Base-by-base conservation (phyloP, 1,140 invertebrate genomes). In the Dinoponera quadriceps region DNA sequence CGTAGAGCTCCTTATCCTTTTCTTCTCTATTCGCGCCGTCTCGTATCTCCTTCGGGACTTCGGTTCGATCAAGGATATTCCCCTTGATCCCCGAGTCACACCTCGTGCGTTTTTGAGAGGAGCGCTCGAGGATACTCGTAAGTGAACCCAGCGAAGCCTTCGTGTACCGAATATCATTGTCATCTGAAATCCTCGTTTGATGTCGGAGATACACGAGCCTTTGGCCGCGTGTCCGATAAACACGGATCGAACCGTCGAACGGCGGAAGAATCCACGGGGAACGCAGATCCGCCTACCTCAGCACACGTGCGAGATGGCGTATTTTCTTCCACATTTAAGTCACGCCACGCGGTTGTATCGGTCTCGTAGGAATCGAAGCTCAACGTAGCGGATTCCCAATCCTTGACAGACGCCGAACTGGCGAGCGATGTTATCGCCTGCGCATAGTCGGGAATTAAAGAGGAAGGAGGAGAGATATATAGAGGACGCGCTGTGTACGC, bases 311-410 rank as follows among this genome's bases (percentile, higher is more conserved):
- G 63, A 78, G 75, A 82, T n/a, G 9, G 55, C 48, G 55, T 74
- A 82, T 82, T 82, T 74, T 71, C 51, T 69, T 77, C 16, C 22
- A 74, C 68, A 77, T 77, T 82, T 82, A 82, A 82, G 80, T 82
- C 57, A 75, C 57, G 71, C 33, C 44, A 62, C 55, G 29, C 38
- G 44, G 71, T 63, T 75, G 63, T 82, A 77, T 82, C 68, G 71
- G 69, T 62, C 55, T 82, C 71, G 78, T 9, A 62, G 78, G 69
- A 73, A 75, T 33, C 78, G 57, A 25, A 49, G 16, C 3, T 74
- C 38, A 44, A 27, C 69, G 38, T 38, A 74, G 49, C 69, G 27
- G 25, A 75, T 82, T 75, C 62, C 48, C 59, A 74, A 60, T 82
- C 57, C 22, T 74, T 82, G 80, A 82, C 57, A 82, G 68, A 74